Evolutionary conservation across 2,113 vertebrate genomes (phyloP).

Genomic region (Microtus oregoni): DNA sequence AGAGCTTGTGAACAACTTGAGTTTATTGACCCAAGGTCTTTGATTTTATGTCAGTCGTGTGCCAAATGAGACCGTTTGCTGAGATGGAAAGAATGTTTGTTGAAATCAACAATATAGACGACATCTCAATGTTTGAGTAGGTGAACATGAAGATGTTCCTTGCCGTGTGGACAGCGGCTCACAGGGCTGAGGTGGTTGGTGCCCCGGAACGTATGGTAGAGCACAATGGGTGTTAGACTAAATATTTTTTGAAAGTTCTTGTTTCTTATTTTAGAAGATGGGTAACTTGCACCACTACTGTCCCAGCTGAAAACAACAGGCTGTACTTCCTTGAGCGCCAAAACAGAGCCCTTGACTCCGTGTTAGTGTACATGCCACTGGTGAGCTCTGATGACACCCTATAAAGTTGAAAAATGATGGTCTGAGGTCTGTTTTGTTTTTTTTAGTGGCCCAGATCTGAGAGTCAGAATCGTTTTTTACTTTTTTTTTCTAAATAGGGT

Average conservation of each 20-base stretch:
- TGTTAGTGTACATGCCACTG: not conserved
- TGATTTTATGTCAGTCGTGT: conserved; percentile 42
- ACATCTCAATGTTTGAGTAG: not conserved
- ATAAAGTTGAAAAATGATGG: not conserved
- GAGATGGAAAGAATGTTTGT: conserved; percentile 68
- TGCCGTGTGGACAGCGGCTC: not conserved
- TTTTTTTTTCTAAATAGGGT: no score
- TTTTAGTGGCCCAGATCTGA: not conserved
- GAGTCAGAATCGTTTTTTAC: no score
- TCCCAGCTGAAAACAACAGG: not conserved
- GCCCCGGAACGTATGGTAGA: not conserved
- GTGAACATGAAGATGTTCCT: not conserved
- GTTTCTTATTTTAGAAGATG: not conserved
- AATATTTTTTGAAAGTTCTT: not conserved
- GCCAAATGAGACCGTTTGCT: conserved; percentile 64
- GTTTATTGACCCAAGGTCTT: not conserved
- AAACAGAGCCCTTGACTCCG: not conserved
- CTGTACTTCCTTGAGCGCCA: not conserved
- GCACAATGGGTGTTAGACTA: not conserved
- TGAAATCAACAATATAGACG: not conserved
- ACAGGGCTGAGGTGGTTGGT: not conserved
- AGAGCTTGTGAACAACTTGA: not conserved
- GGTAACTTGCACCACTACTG: not conserved
- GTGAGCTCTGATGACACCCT: not conserved
- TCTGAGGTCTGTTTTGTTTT: not conserved